Evolutionary conservation across 2,797 vertebrate genomes (phyloP).

Genomic region (Ciconia nigra): DNA sequence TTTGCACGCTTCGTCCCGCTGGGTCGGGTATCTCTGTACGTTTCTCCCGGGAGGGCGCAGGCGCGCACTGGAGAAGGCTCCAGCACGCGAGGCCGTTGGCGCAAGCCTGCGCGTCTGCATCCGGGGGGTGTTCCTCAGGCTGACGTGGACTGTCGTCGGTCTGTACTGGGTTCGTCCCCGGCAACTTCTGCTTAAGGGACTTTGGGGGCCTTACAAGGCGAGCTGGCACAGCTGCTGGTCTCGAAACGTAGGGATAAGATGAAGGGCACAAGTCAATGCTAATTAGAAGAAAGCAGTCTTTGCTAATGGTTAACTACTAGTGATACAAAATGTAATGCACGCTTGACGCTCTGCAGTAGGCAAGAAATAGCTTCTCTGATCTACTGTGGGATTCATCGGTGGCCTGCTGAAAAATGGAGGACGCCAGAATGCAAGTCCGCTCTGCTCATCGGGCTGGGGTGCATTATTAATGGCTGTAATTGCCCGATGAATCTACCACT

Average conservation of each 20-base stretch:
- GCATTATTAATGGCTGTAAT: background rate
- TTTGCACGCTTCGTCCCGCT: rapidly evolving
- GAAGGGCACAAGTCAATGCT: background rate
- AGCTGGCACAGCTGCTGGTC: background rate
- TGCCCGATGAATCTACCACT: background rate
- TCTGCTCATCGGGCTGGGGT: background rate
- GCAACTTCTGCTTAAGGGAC: background rate
- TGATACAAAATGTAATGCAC: rapidly evolving
- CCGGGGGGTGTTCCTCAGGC: background rate
- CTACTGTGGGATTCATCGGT: background rate
- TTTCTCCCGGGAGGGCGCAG: background rate
- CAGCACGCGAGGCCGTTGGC: background rate
- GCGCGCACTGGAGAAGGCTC: background rate
- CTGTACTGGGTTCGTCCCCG: background rate
- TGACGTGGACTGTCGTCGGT: background rate
- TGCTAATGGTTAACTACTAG: background rate
- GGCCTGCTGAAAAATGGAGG: background rate
- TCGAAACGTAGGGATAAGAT: background rate
- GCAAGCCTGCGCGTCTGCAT: background rate
- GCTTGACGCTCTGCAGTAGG: background rate
- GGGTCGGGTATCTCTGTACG: rapidly evolving
- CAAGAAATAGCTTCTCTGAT: background rate
- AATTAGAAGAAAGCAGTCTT: background rate
- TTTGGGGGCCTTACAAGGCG: background rate
- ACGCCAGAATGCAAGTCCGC: background rate